Base-by-base conservation (phyloP, 1,140 invertebrate species). In the Drosophila lacteicornis region DNA sequence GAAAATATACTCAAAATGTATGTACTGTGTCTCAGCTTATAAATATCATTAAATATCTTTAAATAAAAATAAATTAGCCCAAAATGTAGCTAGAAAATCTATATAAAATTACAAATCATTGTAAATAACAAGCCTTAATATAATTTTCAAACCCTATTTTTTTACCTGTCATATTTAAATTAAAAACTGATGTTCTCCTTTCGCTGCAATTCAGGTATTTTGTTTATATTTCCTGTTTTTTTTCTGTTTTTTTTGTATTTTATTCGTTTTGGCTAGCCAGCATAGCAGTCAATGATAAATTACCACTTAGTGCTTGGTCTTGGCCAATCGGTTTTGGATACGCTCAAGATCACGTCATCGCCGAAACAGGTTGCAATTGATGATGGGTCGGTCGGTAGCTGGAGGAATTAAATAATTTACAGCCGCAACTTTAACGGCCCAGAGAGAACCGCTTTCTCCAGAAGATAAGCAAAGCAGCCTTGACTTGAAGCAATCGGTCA, bases 171-270 rank as follows among this genome's bases (percentile, higher is more conserved):
- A 15, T 15, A 6, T 40, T 40, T 40, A 40, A 40, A 5, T 40
- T 40, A 40, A 5, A 4, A 15, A 40, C 0, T 13, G 38, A 40
- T 40, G 58, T 49, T 55, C 30, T 67, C 47, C 60, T 50, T 60
- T 71, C 61, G 53, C 51, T 74, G 49, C 59, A 55, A 2, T 15
- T 55, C 8, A 2, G 33, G 15, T 22, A 55, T 63, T 68, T 77
- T 80, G 70, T 85, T 90, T 82, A 82, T 82, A 90, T 90, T 90
- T 90, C 85, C 85, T 79, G 85, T 87, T 88, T 77, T 69, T 33
- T 40, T 22, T 13, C 19, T n/a, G 19, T 22, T 13, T 11, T 13
- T 11, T 62, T 51, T 47, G 0, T 30, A 40, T 17, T 8, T 55
- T 9, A 5, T 19, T 30, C 8, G 25, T 46, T 78, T 53, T 60